A percentile compares a stretch with the other conserved stretches of the same genome.
phyloP scores from a whole-genome alignment of 2,113 vertebrate species.

The Chaetura pelagica region DNA sequence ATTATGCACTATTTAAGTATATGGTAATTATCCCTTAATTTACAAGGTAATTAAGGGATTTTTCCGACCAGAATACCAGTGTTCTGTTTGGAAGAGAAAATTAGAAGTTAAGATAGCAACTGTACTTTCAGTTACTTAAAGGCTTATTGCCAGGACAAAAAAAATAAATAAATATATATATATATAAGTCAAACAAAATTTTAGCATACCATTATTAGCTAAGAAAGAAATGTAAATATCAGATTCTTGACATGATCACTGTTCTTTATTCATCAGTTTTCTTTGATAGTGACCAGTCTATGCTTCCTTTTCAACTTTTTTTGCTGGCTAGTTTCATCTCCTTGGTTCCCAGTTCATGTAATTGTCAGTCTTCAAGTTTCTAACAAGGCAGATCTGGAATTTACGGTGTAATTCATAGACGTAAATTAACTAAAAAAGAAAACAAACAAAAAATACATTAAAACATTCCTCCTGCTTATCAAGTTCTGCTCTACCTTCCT shows the following conservation, averaged over 20 bases:
- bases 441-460: neutral
- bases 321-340: neutral
- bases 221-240: neutral
- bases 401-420: neutral
- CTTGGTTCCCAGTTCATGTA: neutral
- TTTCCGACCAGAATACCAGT: slow-evolving; percentile 32
- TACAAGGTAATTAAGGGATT: slow-evolving; percentile 56
- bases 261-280: neutral
- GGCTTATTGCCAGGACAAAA: neutral
- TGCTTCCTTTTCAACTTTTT: too few species aligned
- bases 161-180: neutral
- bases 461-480: neutral
- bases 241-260: neutral
- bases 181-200: slow-evolving; percentile 4
- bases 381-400: neutral
- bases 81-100: slow-evolving; percentile 41
- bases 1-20: slow-evolving; percentile 55
- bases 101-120: slow-evolving; percentile 33
- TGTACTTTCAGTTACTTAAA: slow-evolving; percentile 29
- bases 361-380: neutral
- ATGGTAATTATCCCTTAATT: slow-evolving; percentile 64
- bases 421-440: neutral
- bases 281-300: too few species aligned
- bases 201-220: neutral
- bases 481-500: neutral